Conservation (phyloP, 2,113 vertebrate genomes). For the Phalacrocorax carbo region DNA sequence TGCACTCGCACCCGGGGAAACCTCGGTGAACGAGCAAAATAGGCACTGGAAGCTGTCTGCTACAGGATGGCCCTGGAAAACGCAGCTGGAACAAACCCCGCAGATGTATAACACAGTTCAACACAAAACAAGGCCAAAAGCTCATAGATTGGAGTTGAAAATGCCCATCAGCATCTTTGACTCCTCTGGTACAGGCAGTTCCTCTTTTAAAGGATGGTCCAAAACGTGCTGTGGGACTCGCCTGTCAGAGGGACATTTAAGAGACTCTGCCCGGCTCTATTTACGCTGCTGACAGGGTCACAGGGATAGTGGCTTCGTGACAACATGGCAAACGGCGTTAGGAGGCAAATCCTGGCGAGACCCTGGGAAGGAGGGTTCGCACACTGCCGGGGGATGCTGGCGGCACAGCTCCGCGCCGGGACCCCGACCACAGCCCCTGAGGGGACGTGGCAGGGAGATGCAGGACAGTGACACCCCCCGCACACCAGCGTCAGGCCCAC, state of each 20-base stretch:
- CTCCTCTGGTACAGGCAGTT: background rate
- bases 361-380: background rate
- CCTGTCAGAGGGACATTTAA: background rate
- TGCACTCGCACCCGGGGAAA: background rate
- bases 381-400: background rate
- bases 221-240: background rate
- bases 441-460: background rate
- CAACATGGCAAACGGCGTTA: background rate
- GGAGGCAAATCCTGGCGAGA: background rate
- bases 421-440: background rate
- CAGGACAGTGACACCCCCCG: background rate
- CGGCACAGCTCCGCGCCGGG: fast-evolving
- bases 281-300: background rate
- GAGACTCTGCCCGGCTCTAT: background rate
- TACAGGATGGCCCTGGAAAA: background rate
- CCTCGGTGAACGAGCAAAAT: background rate
- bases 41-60: background rate
- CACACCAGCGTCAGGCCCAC: background rate
- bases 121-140: background rate
- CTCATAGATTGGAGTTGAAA: fast-evolving
- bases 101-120: background rate
- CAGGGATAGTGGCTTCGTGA: background rate
- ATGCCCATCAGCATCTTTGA: background rate
- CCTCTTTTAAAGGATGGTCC: background rate
- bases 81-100: background rate